phyloP scores from a whole-genome alignment of 2,888 invertebrate species.

The Chrysodeixis includens region DNA sequence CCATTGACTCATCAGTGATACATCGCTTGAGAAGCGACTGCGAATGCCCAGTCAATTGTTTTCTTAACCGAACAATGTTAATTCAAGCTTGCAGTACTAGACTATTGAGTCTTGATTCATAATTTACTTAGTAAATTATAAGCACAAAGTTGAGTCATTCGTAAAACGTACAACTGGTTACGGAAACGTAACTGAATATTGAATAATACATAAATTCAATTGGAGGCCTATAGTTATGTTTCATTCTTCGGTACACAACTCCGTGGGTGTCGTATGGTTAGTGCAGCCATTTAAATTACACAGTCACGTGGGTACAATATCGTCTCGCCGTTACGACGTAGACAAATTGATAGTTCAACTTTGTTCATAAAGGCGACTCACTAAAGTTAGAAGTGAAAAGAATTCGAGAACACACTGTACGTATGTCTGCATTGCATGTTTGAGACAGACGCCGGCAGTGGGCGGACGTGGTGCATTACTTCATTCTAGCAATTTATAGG shows the following conservation, averaged over 20 bases:
- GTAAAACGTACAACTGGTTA: conserved; percentile 10
- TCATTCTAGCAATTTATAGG: conserved; percentile 75
- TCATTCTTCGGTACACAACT: conserved; percentile 37
- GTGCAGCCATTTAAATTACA: conserved; percentile 42
- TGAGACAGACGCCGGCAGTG: conserved; percentile 64
- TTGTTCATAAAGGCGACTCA: conserved; percentile 39
- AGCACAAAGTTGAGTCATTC: conserved; percentile 27
- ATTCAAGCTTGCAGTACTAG: conserved; percentile 56
- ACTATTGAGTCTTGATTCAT: conserved; percentile 27
- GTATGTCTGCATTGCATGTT: conserved; percentile 59
- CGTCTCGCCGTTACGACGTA: conserved; percentile 46
- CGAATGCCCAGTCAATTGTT: conserved; percentile 71
- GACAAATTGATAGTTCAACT: conserved; percentile 46
- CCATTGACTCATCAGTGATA: conserved; percentile 78
- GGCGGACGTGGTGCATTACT: conserved; percentile 76
- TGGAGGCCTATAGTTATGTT: conserved; percentile 9
- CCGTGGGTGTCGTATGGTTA: conserved; percentile 60
- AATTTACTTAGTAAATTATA: conserved; percentile 17
- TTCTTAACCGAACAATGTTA: conserved; percentile 59
- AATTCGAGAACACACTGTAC: conserved; percentile 51
- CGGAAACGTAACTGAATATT: conserved; percentile 18
- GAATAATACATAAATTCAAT: conserved; percentile 31
- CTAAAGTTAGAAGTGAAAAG: conserved; percentile 55
- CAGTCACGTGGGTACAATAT: conserved; percentile 45
- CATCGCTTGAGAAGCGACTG: conserved; percentile 64